Base-by-base conservation (phyloP, 2,113 vertebrate species). In the Tricholaema leucomelas region DNA sequence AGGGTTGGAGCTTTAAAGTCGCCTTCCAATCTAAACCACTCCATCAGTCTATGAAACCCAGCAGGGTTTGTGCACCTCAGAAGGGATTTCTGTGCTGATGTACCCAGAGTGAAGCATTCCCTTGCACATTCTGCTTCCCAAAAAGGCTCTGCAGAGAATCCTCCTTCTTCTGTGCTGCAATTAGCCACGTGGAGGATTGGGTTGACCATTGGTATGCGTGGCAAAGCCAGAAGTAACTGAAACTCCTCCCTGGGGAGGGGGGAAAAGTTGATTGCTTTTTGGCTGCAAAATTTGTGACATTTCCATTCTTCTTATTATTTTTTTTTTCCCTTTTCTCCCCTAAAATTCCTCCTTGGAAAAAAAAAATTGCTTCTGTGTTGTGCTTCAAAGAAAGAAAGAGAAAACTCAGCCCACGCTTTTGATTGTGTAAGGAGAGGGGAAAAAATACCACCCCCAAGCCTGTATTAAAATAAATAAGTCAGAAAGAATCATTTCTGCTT, bases 121-220 rank as follows among this genome's bases (percentile, higher is more conserved):
- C 59, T 23, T 23, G 35, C 21, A 15, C 63, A 27, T 70, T 44
- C 69, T 8, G 48, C 0, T 1, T 85, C 83, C 76, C 90, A 16
- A 81, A 81, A 81, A 84, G 23, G 31, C 61, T 64, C 5, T 1
- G 61, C 31, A n/a, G 16, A 59, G 31, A 58, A 33, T 61, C 81
- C 74, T 8, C 27, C 48, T 82, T 35, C 63, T 24, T 5, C 3
- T 3, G 10, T 1, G 5, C 71, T 16, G 21, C 4, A 33, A 63
- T 73, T 12, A 56, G 80, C 72, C 65, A 91, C 65, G 55, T 52
- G 48, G 17, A 9, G 1, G 4, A n/a, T 1, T 50, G 78, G 77
- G n/a, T 1, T 92, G 91, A 88, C 71, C 94, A 44, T 81, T 35
- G 81, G 50, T 52, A 60, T 54, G 92, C 9, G 15, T 88, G 93